These are phyloP conservation scores for Ceratosolen solmsi DNA, from an alignment of 1,140 invertebrate genomes.

Conservation along the genomic window DNA sequence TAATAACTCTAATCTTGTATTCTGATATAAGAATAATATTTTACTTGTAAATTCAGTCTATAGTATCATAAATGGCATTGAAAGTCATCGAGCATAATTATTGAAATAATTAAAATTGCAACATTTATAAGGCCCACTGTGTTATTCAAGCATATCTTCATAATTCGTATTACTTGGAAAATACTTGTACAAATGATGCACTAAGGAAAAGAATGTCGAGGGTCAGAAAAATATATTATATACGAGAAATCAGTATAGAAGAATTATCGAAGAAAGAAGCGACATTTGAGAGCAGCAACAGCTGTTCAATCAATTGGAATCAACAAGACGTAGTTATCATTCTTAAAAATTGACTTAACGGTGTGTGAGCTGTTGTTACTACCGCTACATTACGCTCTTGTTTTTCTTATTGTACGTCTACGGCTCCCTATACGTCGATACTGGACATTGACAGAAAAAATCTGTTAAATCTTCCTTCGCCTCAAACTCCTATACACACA, in stretches of 20 bases:
- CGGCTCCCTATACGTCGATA: neutral
- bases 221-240: slow-evolving; percentile 23
- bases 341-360: slow-evolving; percentile 39
- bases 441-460: slow-evolving; percentile 33
- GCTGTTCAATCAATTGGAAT: slow-evolving; percentile 51
- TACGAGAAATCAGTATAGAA: neutral
- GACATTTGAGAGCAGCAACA: slow-evolving; percentile 55
- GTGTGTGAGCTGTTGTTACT: neutral
- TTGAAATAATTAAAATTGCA: too few species aligned
- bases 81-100: too few species aligned
- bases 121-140: too few species aligned
- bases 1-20: too few species aligned
- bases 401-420: slow-evolving; percentile 4
- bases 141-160: neutral
- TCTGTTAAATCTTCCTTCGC: slow-evolving; percentile 22
- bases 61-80: too few species aligned
- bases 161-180: neutral
- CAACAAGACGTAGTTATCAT: slow-evolving; percentile 33
- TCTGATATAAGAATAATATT: too few species aligned
- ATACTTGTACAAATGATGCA: neutral
- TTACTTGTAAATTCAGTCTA: too few species aligned
- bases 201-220: neutral
- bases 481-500: too few species aligned
- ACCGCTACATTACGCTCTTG: neutral
- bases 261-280: slow-evolving; percentile 49